phyloP scores from a whole-genome alignment of 2,888 invertebrate species.

The Hirtodrosophila trivittata region DNA sequence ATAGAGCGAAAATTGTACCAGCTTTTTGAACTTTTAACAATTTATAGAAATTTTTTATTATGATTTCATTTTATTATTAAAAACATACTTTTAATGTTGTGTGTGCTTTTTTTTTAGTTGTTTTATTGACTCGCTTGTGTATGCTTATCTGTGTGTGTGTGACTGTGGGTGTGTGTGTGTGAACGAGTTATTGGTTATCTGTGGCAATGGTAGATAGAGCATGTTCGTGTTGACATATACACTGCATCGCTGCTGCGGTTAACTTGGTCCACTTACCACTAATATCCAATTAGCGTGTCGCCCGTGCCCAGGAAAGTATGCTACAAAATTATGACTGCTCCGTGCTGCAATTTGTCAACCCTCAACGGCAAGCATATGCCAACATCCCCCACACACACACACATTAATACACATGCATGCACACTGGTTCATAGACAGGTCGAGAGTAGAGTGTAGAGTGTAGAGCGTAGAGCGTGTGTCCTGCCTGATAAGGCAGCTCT shows the following conservation, averaged over 20 bases:
- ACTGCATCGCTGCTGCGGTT: conserved; percentile 9
- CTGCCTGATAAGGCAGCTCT: conserved; percentile 65
- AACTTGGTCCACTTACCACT: conserved; percentile 62
- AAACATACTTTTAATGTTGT: too few relatives aligned
- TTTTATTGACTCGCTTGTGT: too few relatives aligned
- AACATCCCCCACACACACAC: conserved; percentile 27
- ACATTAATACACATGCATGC: conserved; percentile 21
- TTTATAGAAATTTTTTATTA: conserved; percentile 22
- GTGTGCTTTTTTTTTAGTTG: not conserved
- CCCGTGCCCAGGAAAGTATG: conserved; percentile 60
- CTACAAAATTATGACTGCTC: conserved; percentile 67
- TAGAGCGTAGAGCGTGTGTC: conserved; percentile 40
- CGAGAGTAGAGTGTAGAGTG: conserved; percentile 1
- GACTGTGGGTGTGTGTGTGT: conserved; percentile 19
- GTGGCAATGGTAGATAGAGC: conserved; percentile 56
- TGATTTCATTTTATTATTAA: conserved; percentile 23
- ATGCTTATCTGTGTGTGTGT: conserved; percentile 3
- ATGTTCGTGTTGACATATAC: conserved; percentile 42
- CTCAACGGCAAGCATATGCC: conserved; percentile 60
- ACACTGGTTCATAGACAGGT: conserved; percentile 28
- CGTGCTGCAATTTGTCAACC: conserved; percentile 71
- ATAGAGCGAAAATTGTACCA: conserved; percentile 14
- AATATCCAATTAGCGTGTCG: conserved; percentile 74
- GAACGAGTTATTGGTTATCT: conserved; percentile 50
- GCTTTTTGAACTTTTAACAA: conserved; percentile 47